Percentiles rank a stretch among this genome's conserved stretches.
These are phyloP conservation scores for Pithecia hirsuta DNA, from an alignment of 2,797 vertebrate genomes.

Conservation along the genomic window DNA sequence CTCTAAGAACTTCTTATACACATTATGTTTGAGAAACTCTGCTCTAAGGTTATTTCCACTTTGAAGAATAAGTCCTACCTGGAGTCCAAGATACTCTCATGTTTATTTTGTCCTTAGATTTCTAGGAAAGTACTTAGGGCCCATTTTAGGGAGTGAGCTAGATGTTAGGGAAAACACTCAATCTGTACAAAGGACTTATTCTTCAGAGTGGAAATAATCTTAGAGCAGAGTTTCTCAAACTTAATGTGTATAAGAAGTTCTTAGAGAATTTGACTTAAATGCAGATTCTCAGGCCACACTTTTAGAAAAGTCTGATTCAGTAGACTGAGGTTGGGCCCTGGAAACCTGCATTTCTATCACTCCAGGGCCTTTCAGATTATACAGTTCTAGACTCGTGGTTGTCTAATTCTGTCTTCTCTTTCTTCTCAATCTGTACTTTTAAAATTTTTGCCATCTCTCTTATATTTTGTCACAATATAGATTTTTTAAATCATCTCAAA, in stretches of 20 bases:
- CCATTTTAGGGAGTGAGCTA: neutral
- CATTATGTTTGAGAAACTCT: neutral
- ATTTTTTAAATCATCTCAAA: neutral
- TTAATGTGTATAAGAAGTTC: neutral
- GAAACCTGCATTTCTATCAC: neutral
- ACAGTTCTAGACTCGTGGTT: neutral
- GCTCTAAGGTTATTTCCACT: neutral
- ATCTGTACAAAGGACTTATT: neutral
- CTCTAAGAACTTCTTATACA: neutral
- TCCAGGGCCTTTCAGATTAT: neutral
- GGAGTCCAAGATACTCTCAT: neutral
- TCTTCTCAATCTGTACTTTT: neutral
- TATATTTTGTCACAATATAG: neutral
- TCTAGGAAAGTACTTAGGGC: neutral
- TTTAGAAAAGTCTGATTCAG: neutral
- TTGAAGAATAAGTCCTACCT: neutral
- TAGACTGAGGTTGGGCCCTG: neutral
- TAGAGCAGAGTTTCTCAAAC: neutral
- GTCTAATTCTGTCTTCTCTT: neutral
- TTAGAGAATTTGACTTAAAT: neutral
- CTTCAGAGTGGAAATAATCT: neutral
- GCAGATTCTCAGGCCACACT: neutral
- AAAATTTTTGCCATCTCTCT: neutral
- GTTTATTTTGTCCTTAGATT: slow-evolving; percentile 19
- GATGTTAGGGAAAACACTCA: neutral